Conservation (phyloP, 2,888 invertebrate genomes). For the Cancer borealis region DNA sequence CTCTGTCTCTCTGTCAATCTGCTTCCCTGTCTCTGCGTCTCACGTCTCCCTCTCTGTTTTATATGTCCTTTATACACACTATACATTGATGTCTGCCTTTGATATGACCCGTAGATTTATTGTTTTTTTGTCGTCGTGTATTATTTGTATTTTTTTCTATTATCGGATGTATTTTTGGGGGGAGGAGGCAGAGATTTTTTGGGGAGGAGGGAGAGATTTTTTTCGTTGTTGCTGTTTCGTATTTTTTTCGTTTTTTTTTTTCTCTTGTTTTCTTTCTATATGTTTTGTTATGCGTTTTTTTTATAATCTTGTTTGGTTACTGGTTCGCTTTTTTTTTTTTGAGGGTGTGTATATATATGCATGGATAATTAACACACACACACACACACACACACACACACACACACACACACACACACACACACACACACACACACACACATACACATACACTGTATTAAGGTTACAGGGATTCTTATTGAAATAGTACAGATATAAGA, state of each 20-base stretch:
- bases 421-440: not conserved
- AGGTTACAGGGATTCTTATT: not conserved
- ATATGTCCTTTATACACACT: not conserved
- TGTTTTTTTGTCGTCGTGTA: not conserved
- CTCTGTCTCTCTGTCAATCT: conserved; percentile 24
- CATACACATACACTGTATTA: not conserved
- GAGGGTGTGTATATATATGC: too few relatives aligned
- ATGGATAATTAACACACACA: not conserved
- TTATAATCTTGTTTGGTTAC: too few relatives aligned
- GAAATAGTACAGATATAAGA: not conserved
- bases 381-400: not conserved
- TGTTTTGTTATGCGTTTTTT: too few relatives aligned
- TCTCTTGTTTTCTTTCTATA: too few relatives aligned
- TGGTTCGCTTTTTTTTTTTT: too few relatives aligned
- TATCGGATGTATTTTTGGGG: too few relatives aligned
- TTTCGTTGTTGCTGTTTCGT: too few relatives aligned
- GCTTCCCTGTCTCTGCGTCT: not conserved
- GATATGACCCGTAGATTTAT: not conserved
- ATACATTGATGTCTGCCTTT: not conserved
- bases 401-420: not conserved
- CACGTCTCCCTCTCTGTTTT: not conserved
- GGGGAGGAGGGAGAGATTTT: too few relatives aligned
- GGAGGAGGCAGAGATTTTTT: too few relatives aligned
- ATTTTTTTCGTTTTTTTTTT: too few relatives aligned
- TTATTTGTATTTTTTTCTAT: not conserved